Conservation (phyloP, 2,113 vertebrate species). For the Brachyhypopomus gauderio region DNA sequence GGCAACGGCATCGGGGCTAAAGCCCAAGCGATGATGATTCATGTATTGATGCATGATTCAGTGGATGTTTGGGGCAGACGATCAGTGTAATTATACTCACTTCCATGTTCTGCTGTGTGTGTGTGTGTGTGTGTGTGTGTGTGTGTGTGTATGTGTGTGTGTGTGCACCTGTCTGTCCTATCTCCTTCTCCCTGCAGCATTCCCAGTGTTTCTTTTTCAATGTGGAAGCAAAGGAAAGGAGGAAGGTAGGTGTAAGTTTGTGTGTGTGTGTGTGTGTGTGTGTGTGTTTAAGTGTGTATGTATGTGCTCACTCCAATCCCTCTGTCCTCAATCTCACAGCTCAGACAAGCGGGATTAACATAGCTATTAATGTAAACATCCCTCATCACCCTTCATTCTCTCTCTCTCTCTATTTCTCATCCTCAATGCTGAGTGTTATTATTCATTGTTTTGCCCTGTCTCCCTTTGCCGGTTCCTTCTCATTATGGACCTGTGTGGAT, state of each 20-base stretch:
- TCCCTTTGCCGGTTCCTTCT: background rate
- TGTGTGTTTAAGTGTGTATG: slow-evolving; percentile 24
- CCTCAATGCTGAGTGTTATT: slow-evolving; percentile 7
- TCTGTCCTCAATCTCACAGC: slow-evolving; percentile 26
- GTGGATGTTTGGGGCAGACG: background rate
- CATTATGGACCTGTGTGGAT: background rate
- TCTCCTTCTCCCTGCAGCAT: slow-evolving; percentile 58
- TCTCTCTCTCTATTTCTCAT: slow-evolving; percentile 19
- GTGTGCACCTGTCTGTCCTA: background rate
- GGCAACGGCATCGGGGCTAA: slow-evolving; percentile 27
- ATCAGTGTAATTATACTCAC: background rate
- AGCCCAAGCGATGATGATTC: slow-evolving; percentile 1
- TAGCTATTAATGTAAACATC: slow-evolving; percentile 37
- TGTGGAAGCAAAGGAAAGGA: slow-evolving; percentile 63
- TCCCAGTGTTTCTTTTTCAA: slow-evolving; percentile 74
- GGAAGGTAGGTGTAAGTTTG: slow-evolving; percentile 65
- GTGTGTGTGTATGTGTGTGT: background rate
- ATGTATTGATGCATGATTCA: background rate
- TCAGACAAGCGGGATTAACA: slow-evolving; percentile 42
- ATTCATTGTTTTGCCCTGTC: background rate
- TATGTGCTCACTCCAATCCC: slow-evolving; percentile 27
- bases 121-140: background rate
- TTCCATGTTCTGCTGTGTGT: background rate
- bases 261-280: background rate
- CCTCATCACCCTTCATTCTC: slow-evolving; percentile 26